These are phyloP conservation scores for Saxidomus purpurata DNA, from an alignment of 1,140 invertebrate genomes.

Conservation along the genomic window DNA sequence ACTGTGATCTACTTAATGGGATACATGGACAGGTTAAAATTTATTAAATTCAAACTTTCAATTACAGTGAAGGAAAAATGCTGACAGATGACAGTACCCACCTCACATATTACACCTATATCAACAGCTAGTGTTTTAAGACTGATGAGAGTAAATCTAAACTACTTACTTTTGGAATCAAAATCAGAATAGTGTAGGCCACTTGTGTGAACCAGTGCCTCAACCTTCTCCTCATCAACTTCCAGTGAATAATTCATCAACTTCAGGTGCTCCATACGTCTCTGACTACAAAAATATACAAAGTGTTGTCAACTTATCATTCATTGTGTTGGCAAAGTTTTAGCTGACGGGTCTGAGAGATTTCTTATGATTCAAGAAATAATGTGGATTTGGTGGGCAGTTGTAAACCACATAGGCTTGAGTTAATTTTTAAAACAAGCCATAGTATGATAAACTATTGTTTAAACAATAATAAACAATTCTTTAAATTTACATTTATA, in stretches of 20 bases:
- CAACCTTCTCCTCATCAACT: conserved; percentile 38
- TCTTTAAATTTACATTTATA: too few species aligned
- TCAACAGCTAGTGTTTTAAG: too few species aligned
- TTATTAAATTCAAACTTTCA: not conserved
- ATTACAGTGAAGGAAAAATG: too few species aligned
- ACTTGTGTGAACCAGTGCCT: conserved; percentile 26
- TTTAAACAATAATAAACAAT: not conserved
- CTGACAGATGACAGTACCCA: too few species aligned
- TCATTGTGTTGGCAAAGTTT: too few species aligned
- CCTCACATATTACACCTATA: too few species aligned
- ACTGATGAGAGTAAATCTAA: too few species aligned
- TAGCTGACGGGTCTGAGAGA: not conserved
- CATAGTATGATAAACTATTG: not conserved
- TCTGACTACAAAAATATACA: conserved; percentile 41
- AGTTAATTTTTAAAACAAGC: not conserved
- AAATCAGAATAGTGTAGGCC: conserved; percentile 48
- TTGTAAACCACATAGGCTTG: not conserved
- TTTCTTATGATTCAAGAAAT: too few species aligned
- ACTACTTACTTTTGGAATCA: not conserved
- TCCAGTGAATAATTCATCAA: conserved; percentile 37
- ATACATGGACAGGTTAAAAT: not conserved
- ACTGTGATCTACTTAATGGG: too few species aligned
- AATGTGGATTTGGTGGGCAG: not conserved
- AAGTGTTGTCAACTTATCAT: not conserved
- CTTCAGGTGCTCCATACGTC: conserved; percentile 33